These are phyloP conservation scores for Metridium senile DNA, from an alignment of 92 coral and sea anemone species.

Conservation along the genomic window DNA sequence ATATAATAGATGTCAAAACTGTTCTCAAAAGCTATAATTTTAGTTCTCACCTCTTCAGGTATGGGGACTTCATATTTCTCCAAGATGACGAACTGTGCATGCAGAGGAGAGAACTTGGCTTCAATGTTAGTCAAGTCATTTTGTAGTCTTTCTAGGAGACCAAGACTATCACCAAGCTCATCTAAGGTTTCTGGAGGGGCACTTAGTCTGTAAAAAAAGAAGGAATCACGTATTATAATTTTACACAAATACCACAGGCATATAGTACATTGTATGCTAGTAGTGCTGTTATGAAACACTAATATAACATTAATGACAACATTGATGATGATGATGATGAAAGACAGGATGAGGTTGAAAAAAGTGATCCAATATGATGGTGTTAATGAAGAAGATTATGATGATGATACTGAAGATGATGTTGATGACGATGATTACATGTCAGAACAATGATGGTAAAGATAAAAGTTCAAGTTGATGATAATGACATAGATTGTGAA, in stretches of 20 bases:
- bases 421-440: too few species aligned
- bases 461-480: too few species aligned
- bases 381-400: too few species aligned
- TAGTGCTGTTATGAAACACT: too few species aligned
- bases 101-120: constrained; percentile 96
- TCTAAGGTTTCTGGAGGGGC: constrained; percentile 98
- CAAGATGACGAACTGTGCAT: constrained; percentile 95
- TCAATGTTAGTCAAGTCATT: constrained; percentile 91
- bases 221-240: neutral
- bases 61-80: constrained; percentile 99
- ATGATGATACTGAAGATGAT: too few species aligned
- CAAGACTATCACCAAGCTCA: constrained; percentile 92
- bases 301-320: neutral
- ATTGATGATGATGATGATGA: too few species aligned
- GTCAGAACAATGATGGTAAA: neutral
- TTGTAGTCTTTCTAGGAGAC: constrained; percentile 88
- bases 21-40: too few species aligned
- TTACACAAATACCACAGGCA: too few species aligned
- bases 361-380: too few species aligned
- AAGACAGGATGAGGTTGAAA: neutral
- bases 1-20: too few species aligned
- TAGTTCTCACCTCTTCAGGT: constrained; percentile 82
- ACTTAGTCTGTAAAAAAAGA: constrained; percentile 69
- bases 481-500: too few species aligned
- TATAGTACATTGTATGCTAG: too few species aligned